Conservation (phyloP, 2,888 invertebrate species). For the Mythimna ferrago region DNA sequence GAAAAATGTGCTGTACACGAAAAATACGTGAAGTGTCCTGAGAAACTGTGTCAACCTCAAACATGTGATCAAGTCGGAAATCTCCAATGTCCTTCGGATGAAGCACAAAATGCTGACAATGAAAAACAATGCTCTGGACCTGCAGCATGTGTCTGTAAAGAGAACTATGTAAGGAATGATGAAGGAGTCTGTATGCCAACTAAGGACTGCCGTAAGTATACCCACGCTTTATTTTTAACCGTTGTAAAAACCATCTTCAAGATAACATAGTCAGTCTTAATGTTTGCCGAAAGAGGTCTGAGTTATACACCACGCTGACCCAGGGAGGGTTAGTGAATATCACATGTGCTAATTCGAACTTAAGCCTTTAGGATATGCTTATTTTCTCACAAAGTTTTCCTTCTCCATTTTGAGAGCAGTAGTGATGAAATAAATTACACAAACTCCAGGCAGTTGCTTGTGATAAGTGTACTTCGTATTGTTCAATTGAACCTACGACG, state of each 20-base stretch:
- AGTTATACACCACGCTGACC: too few species aligned
- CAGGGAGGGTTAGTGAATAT: too few species aligned
- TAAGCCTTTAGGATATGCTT: too few species aligned
- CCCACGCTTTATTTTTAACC: not conserved
- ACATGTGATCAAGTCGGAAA: constrained; percentile 40
- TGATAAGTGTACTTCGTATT: too few species aligned
- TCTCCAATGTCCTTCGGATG: constrained; percentile 17
- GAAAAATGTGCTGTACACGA: constrained; percentile 47
- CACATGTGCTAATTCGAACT: too few species aligned
- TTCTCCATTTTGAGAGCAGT: too few species aligned
- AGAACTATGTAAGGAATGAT: constrained; percentile 44
- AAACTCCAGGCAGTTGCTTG: too few species aligned
- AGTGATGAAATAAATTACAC: too few species aligned
- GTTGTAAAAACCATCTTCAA: not conserved
- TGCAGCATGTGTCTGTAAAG: constrained; percentile 47
- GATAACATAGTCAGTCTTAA: not conserved
- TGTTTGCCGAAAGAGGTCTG: too few species aligned
- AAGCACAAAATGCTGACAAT: not conserved
- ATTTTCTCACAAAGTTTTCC: too few species aligned
- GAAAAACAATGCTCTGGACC: constrained; percentile 4
- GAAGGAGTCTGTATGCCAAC: constrained; percentile 38
- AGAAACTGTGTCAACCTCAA: constrained; percentile 47
- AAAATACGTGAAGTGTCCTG: constrained; percentile 44
- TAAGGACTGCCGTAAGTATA: constrained; percentile 45
- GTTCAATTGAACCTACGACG: too few species aligned